phyloP scores from a whole-genome alignment of 92 coral and sea anemone species.

The Heteractis magnifica region DNA sequence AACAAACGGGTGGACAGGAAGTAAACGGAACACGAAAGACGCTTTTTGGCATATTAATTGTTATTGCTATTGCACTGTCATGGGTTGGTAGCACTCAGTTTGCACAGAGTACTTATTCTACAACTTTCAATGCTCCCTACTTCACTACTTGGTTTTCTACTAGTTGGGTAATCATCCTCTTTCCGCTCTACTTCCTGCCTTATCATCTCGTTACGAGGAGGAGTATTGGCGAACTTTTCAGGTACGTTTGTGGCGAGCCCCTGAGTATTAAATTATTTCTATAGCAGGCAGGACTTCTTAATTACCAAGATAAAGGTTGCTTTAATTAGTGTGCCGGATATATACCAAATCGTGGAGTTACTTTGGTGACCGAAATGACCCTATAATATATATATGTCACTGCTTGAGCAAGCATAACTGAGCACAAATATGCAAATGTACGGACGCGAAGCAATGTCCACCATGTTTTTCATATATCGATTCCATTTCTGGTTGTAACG shows the following conservation, averaged over 20 bases:
- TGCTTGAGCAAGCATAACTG: too few relatives aligned
- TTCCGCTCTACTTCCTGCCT: conserved; percentile 59
- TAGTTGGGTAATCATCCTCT: conserved; percentile 67
- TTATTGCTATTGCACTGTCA: conserved; percentile 70
- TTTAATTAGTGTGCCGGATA: too few relatives aligned
- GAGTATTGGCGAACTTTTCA: conserved; percentile 20
- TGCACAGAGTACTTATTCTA: conserved; percentile 78
- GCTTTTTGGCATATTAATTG: conserved; percentile 66
- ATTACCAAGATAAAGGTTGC: too few relatives aligned
- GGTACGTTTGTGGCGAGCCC: conserved; percentile 17
- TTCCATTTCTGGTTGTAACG: too few relatives aligned
- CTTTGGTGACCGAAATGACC: too few relatives aligned
- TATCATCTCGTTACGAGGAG: conserved; percentile 32
- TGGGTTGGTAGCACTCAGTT: conserved; percentile 88
- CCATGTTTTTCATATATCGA: too few relatives aligned
- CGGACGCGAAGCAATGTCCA: too few relatives aligned
- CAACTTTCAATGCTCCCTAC: conserved; percentile 76
- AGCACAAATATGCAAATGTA: too few relatives aligned
- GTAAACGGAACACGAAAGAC: conserved; percentile 34
- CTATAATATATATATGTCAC: too few relatives aligned
- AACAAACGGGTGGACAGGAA: too few relatives aligned
- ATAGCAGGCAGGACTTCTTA: too few relatives aligned
- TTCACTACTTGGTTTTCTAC: conserved; percentile 86
- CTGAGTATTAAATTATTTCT: not conserved
- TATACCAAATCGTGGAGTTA: too few relatives aligned